These are phyloP conservation scores for Cydia splendana DNA, from an alignment of 1,140 invertebrate genomes.

Conservation along the genomic window DNA sequence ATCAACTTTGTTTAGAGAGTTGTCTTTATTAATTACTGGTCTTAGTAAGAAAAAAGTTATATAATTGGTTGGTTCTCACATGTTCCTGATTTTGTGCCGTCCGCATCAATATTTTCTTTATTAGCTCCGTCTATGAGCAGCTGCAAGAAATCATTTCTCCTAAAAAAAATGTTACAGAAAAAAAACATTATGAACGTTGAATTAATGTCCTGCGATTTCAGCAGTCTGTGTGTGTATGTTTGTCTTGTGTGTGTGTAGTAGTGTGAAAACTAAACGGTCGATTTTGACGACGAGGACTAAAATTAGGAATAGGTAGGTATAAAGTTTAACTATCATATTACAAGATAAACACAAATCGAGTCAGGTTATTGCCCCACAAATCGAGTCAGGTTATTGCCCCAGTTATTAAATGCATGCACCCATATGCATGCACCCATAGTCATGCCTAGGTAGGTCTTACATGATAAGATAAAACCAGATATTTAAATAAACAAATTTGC, in stretches of 20 bases:
- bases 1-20: too few relatives aligned
- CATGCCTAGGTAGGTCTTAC: not conserved
- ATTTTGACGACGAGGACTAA: too few relatives aligned
- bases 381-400: not conserved
- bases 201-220: not conserved
- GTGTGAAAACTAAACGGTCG: too few relatives aligned
- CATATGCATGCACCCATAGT: not conserved
- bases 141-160: constrained; percentile 69
- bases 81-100: constrained; percentile 43
- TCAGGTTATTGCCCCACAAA: not conserved
- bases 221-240: too few relatives aligned
- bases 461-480: constrained; percentile 2
- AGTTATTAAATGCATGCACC: not conserved
- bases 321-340: not conserved
- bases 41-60: not conserved
- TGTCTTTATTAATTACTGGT: too few relatives aligned
- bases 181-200: not conserved
- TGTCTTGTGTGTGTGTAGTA: too few relatives aligned
- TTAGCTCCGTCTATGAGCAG: constrained; percentile 63
- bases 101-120: constrained; percentile 56
- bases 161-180: constrained; percentile 37
- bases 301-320: too few relatives aligned
- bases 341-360: not conserved
- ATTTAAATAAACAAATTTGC: constrained; percentile 29
- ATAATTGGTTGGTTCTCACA: constrained; percentile 40